These are phyloP conservation scores for Calameuta idolon DNA, from an alignment of 2,888 invertebrate genomes.

Conservation along the genomic window DNA sequence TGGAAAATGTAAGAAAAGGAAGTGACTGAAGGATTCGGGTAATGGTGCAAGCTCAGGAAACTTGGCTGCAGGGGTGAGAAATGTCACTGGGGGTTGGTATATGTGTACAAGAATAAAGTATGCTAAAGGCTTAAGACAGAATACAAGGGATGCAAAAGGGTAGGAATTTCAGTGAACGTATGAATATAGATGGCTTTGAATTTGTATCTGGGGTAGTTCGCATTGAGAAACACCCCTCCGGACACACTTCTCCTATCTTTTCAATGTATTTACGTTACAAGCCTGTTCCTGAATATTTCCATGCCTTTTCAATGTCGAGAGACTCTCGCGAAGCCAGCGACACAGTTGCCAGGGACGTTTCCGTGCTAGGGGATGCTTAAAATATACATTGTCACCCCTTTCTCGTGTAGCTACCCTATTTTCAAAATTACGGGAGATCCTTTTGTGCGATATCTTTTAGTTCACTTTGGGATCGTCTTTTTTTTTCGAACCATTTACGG, in stretches of 20 bases:
- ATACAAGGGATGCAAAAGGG: background rate
- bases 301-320: constrained; percentile 22
- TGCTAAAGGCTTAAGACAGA: background rate
- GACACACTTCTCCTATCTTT: background rate
- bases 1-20: too few species aligned
- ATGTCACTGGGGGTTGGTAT: too few species aligned
- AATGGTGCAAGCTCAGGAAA: too few species aligned
- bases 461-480: background rate
- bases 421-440: constrained; percentile 5
- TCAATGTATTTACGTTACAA: constrained; percentile 21
- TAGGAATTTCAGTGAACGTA: constrained; percentile 17
- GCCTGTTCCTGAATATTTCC: constrained; percentile 21
- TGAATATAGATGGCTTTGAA: constrained; percentile 25
- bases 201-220: constrained; percentile 18
- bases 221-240: constrained; percentile 12
- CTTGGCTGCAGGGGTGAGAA: too few species aligned
- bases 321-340: background rate
- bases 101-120: too few species aligned
- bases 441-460: background rate
- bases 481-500: too few species aligned
- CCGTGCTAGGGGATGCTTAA: constrained; percentile 32
- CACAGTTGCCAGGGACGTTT: constrained; percentile 3
- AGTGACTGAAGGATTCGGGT: too few species aligned
- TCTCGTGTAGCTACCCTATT: background rate
- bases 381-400: constrained; percentile 24